Conservation (phyloP, 2,888 invertebrate genomes). For the Eueremaeus valkanovi region DNA sequence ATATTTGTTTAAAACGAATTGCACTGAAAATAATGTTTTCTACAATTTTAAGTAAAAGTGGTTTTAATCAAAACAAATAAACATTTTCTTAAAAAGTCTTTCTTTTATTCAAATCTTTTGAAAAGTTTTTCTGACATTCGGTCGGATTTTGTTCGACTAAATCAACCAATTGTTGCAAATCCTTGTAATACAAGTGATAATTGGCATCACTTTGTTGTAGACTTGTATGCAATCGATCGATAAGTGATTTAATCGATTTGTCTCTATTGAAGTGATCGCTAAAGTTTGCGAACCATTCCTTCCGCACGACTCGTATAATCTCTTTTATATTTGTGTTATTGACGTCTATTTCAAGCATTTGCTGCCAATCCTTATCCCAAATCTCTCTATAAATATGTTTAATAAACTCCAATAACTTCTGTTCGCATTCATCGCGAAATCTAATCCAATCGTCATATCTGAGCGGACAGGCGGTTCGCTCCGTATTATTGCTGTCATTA, state of each 20-base stretch:
- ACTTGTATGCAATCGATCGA: not conserved
- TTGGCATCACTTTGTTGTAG: not conserved
- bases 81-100: too few species aligned
- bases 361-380: constrained; percentile 1
- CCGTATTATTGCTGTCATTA: not conserved
- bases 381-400: not conserved
- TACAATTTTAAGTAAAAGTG: too few species aligned
- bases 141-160: not conserved
- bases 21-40: too few species aligned
- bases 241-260: not conserved
- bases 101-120: too few species aligned
- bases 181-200: not conserved
- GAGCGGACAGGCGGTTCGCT: not conserved
- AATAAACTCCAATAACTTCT: not conserved
- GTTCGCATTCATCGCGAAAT: not conserved
- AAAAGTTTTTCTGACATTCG: not conserved
- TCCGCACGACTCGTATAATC: not conserved
- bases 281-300: constrained; percentile 3
- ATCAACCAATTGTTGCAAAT: not conserved
- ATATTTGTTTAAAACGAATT: too few species aligned
- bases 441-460: constrained; percentile 25
- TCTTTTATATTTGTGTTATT: not conserved
- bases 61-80: too few species aligned
- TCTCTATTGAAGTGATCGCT: constrained; percentile 19
- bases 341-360: not conserved